Base-by-base conservation (phyloP, 2,797 vertebrate genomes). In the Hirundo rustica region DNA sequence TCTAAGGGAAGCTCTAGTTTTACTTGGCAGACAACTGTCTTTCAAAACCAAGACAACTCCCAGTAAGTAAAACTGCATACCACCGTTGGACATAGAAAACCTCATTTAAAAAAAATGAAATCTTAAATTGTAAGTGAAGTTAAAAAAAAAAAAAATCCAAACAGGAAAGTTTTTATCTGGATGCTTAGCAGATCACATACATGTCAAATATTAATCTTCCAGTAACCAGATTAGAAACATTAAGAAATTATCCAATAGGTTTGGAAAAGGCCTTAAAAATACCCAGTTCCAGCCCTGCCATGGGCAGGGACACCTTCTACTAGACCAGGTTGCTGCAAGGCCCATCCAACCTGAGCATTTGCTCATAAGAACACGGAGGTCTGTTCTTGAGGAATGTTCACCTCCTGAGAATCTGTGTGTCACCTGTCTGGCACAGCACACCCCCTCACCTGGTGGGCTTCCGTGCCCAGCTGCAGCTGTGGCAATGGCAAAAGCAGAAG, bases 401-500 rank as follows among this genome's bases (percentile, higher is more conserved):
- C 45, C 42, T 66, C 68, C 8, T 16, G 42, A 80, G 36, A 40
- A 53, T 11, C 25, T 38, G 40, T 30, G 50, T 42, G 47, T 21
- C 36, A 27, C 47, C 47, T 34, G 58, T 11, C 27, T 47, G 38
- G 8, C 34, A 12, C 30, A 81, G 40, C 26, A 57, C 26, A 34
- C 5, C 21, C 57, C 85, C 98, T 98, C 96, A 99, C 99, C 99
- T 98, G 99, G 98, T 6, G 99, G 98, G 88, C 99, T 98, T 77
- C 98, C 98, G 2, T 99, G 99, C 83, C 99, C 99, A 16, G 99
- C 99, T 85, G 99, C 99, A 55, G 99, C 99, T 21, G 99, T 99
- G 92, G 99, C 99, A 30, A 99, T 99, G 55, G 99, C 99, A 84
- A 99, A 99, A 12, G 99, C 99, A 88, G 99, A 99, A 45, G 99